Base-by-base conservation (phyloP, 2,797 vertebrate species). In the Trematomus bernacchii region DNA sequence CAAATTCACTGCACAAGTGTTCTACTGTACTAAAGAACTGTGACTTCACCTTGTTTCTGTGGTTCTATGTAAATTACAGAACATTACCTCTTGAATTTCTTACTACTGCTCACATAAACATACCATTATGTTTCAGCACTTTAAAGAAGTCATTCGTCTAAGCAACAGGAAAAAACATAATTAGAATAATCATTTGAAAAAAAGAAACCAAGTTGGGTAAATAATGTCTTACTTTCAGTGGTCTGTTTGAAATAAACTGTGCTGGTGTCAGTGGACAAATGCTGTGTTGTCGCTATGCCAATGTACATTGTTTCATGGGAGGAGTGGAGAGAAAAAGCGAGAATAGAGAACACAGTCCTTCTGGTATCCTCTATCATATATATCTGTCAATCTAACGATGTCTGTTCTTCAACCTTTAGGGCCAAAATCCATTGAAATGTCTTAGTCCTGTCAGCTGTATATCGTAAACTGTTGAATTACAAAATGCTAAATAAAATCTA, bases 401-500 rank as follows among this genome's bases (percentile, higher is more conserved):
- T 94, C 88, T 92, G 88, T 91, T 92, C 85, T 92, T 91, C 89
- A 94, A 93, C 87, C 87, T 91, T 92, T 94, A 95, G 94, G 92
- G 94, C 93, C 94, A 94, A 95, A 95, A 92, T 93, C 84, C 90
- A 93, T 95, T 93, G 93, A 94, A 89, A 91, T 93, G 94, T 95
- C 89, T 94, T 96, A 95, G 94, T 95, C 92, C 77, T 92, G 92
- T 95, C 95, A 86, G 87, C 91, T 95, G 93, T 96, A 89, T 95
- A 94, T 95, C 91, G 93, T 95, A 95, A 95, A 94, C 90, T 95
- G 93, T 96, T 95, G 88, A 90, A 94, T 94, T 95, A 95, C 93
- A 94, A 93, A 95, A 95, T 94, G 93, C 87, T 92, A 93, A 96
- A 96, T 96, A 96, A 96, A 96, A 94, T 95, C 90, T 96, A 96